Conservation (phyloP, 2,888 invertebrate genomes). For the Gortyna flavago region DNA sequence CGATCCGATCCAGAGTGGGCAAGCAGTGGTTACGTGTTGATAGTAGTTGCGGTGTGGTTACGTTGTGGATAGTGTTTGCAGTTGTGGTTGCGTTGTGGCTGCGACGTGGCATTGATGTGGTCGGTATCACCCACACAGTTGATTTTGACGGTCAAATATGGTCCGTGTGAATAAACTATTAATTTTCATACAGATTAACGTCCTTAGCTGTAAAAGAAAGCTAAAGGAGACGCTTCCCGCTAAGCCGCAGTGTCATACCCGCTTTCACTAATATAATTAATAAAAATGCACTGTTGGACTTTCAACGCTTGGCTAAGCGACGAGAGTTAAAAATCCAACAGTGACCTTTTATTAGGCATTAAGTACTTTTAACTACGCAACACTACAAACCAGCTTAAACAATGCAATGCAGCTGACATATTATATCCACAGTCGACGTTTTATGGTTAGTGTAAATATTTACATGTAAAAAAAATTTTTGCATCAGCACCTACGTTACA, state of each 20-base stretch:
- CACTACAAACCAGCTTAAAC: not conserved
- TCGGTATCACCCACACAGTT: not conserved
- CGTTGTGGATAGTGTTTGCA: too few relatives aligned
- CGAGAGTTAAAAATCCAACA: not conserved
- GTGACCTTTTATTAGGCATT: not conserved
- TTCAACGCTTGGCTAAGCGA: not conserved
- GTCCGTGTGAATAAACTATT: not conserved
- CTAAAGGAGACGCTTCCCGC: not conserved
- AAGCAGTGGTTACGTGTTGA: not conserved
- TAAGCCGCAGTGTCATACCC: not conserved
- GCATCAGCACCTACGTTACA: not conserved
- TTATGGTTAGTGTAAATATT: slow-evolving; percentile 12
- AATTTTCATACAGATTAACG: not conserved
- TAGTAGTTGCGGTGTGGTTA: not conserved
- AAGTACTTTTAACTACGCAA: not conserved
- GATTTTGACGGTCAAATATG: not conserved
- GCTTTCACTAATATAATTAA: not conserved
- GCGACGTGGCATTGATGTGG: too few relatives aligned
- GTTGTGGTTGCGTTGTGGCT: too few relatives aligned
- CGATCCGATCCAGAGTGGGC: too few relatives aligned
- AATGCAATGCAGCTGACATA: not conserved
- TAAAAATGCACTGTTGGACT: not conserved
- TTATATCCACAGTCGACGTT: not conserved
- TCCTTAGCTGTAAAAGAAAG: not conserved
- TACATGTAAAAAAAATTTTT: not conserved